Evolutionary conservation across 1,140 invertebrate genomes (phyloP), one percentile per base, ranked within the genome.

Genomic region (Homarus americanus): DNA sequence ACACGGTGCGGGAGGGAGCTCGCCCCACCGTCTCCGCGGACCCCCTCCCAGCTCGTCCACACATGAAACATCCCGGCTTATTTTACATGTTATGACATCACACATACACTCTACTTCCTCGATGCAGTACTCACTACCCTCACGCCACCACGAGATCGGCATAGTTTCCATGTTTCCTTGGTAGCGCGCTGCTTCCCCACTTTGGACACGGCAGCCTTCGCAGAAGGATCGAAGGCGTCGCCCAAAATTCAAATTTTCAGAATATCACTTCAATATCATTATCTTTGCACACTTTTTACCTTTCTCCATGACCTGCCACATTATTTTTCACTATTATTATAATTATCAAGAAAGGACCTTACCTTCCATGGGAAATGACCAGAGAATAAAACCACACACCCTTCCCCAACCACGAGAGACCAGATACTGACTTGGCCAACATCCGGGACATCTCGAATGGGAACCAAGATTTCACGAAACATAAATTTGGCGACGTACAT

Each of bases 341-440:
- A 90, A 90, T 90, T 90, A 90, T 76, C 69, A 84, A 90, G 88
- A 90, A 84, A 82, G 88, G 76, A 58, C 88, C 88, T 90, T 90
- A 90, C 87, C 87, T 90, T 90, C 87, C 87, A 90, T 90, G 87
- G 87, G 87, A 90, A 90, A 83, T 83, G 87, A 90, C 87, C 87
- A 90, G 87, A 90, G 87, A 90, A 58, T 63, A 83, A 84, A 66
- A 83, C 87, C 12, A 83, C 49, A 90, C 87, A 90, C 87, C 87
- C 87, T 90, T 36, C 87, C 87, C 87, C 82, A 17, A 73, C 87
- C 72, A 90, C 79, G 32, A 82, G 34, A 73, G 44, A 76, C 80
- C 69, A 90, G 87, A 90, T 83, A 90, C 87, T 90, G 87, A 90
- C 80, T 90, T 83, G 53, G 73, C 87, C 80, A 90, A 83, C 87